These are phyloP conservation scores for Archips xylosteana DNA, from an alignment of 2,888 invertebrate genomes.

Conservation along the genomic window DNA sequence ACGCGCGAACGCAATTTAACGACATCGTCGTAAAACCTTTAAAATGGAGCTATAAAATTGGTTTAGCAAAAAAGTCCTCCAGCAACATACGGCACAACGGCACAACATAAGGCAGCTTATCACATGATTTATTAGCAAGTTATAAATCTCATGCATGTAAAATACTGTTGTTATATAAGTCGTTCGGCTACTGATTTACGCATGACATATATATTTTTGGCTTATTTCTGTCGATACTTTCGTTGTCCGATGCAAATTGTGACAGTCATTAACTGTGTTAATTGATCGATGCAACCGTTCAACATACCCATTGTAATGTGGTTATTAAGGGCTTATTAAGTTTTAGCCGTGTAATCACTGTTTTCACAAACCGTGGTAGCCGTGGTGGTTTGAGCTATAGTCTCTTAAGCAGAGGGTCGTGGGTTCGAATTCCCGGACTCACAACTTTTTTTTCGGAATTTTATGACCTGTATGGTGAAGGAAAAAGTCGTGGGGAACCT, in stretches of 20 bases:
- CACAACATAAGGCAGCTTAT: conserved; percentile 12
- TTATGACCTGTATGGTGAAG: too few relatives aligned
- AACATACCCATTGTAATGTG: not conserved
- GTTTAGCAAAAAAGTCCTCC: conserved; percentile 13
- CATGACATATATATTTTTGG: not conserved
- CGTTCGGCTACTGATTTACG: conserved; percentile 8
- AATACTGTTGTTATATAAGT: conserved; percentile 7
- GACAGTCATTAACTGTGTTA: not conserved
- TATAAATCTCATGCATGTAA: conserved; percentile 16
- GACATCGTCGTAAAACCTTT: conserved; percentile 26
- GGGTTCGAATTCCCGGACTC: too few relatives aligned
- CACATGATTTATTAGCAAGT: conserved; percentile 3
- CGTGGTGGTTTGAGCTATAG: too few relatives aligned
- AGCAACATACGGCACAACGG: too few relatives aligned
- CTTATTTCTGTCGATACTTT: not conserved
- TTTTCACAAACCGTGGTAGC: too few relatives aligned
- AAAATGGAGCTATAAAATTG: conserved; percentile 15
- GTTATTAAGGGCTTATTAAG: too few relatives aligned
- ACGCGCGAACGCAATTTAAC: conserved; percentile 21
- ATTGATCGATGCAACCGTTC: not conserved
- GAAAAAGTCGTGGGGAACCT: too few relatives aligned
- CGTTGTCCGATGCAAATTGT: not conserved
- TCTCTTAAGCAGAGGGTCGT: too few relatives aligned
- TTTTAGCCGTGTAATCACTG: too few relatives aligned
- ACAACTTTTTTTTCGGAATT: too few relatives aligned